These are phyloP conservation scores for Drosophila parabipectinata DNA, from an alignment of 1,140 invertebrate genomes.

Conservation along the genomic window DNA sequence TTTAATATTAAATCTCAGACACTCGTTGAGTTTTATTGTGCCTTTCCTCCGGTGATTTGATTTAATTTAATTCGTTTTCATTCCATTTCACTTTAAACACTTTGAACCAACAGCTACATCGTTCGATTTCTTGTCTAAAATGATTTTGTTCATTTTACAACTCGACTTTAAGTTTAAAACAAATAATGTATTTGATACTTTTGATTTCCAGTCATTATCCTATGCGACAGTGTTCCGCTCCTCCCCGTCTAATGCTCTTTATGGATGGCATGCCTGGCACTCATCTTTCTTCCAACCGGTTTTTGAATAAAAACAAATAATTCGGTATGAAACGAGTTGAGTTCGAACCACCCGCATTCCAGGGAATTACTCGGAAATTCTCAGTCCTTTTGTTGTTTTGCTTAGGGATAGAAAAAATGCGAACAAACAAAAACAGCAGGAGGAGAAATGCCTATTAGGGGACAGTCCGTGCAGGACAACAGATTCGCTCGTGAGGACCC, in stretches of 20 bases:
- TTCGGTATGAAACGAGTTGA: slow-evolving; percentile 2
- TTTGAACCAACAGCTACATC: slow-evolving; percentile 8
- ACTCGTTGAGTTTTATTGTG: slow-evolving; percentile 75
- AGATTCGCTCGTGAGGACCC: slow-evolving; percentile 34
- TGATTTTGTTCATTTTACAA: slow-evolving; percentile 22
- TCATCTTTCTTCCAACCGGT: slow-evolving; percentile 37
- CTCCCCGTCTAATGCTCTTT: slow-evolving; percentile 28
- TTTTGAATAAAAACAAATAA: slow-evolving; percentile 38
- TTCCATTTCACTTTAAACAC: slow-evolving; percentile 27
- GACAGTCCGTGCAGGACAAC: slow-evolving; percentile 7
- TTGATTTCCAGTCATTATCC: slow-evolving; percentile 32
- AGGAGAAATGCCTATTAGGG: slow-evolving; percentile 1
- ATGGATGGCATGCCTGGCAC: slow-evolving; percentile 54
- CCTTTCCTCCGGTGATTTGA: slow-evolving; percentile 66
- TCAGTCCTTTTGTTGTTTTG: slow-evolving; percentile 4
- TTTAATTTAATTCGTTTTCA: slow-evolving; percentile 56
- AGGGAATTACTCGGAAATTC: slow-evolving; percentile 60
- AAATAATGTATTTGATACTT: slow-evolving; percentile 32
- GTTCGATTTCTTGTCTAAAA: slow-evolving; percentile 38
- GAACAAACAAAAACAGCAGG: slow-evolving; percentile 20
- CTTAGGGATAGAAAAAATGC: slow-evolving; percentile 42
- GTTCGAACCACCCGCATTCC: slow-evolving; percentile 67
- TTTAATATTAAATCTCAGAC: slow-evolving; percentile 26
- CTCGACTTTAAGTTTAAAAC: slow-evolving; percentile 9
- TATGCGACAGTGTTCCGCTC: slow-evolving; percentile 30